Evolutionary conservation across 1,140 invertebrate species (phyloP), one percentile per base, ranked within the genome.

Genomic region (Euwallacea similis): DNA sequence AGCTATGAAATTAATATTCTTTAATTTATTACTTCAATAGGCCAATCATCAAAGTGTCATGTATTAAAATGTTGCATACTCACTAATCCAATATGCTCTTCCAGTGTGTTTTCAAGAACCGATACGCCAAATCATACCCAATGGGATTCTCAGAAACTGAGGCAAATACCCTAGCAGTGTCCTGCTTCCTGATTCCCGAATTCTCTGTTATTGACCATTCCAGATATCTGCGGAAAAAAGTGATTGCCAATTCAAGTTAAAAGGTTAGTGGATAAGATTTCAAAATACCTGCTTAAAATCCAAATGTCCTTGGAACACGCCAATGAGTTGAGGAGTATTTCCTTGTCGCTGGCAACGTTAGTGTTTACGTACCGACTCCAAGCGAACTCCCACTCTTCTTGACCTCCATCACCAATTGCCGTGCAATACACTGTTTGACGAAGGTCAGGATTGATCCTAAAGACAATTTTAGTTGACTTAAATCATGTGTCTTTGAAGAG

Each of bases 301-400:
- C 92, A 93, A 0, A 88, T 87, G 72, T 93, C 90, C 50, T 88
- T 84, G 0, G 89, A 89, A 75, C 94, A 96, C 0, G 91, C 91
- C 7, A 97, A 80, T 0, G 93, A 88, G n/a, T 84, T 84, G 0
- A 96, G 80, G 6, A 96, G 80, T 7, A 90, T 79, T 67, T 90
- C 89, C 76, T 92, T 89, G 77, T 96, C 93, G 0, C 89, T 88
- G 0, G 88, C 91, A 0, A 93, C 89, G 70, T 89, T 89, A 0
- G 90, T 87, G 6, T 86, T 86, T 10, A 86, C 75, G 76, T 93
- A 97, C 13, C 90, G 84, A 47, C 91, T 83, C 87, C 93, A 93
- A 0, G 90, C 88, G 79, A 95, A 95, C 42, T 94, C 85, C 94
- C 94, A 97, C 77, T 95, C 93, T 6, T 86, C 82, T 66, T 90